Evolutionary conservation across 2,113 vertebrate genomes (phyloP), one percentile per base, ranked within the genome.

Genomic region (Atrichornis clamosus): DNA sequence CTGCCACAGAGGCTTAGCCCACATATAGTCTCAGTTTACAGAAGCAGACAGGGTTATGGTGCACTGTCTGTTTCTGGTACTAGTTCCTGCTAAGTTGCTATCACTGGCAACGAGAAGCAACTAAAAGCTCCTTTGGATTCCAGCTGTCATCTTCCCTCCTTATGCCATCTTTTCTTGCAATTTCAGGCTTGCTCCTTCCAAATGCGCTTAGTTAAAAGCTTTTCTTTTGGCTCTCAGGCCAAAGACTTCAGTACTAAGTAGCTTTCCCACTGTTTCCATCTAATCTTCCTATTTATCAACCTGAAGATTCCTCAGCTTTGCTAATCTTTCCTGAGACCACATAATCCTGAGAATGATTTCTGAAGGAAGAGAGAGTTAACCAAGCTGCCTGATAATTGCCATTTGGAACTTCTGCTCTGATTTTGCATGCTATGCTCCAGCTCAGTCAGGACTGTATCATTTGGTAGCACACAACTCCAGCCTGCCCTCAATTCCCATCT

Each of bases 251-350:
- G 56, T 30, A 58, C 77, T 95, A 93, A 95, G 74, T 77, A 93
- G 63, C 94, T 92, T 91, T 94, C 84, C 95, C 88, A 89, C 88
- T 89, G 84, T 58, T 87, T 60, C 85, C 27, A 26, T 83, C 68
- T 97, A 97, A 97, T 91, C 89, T 95, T 95, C 94, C 93, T 96
- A 95, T 94, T 97, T 97, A 95, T 49, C 94, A 88, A 81, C 65
- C 87, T 87, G 69, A 95, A 91, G 84, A 91, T 68, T 92, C 75
- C 70, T 95, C 94, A 87, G 91, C 75, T 90, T 88, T 83, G 82
- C 76, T 95, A 96, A 87, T 92, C 87, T 95, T 93, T 88, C 50
- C 84, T 68, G 73, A 94, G 90, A 95, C 69, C n/a, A 63, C 75
- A 46, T 89, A 94, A 95, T 93, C 76, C 95, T 65, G 30, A 90